Conservation (phyloP, 2,113 vertebrate genomes). For the Physeter macrocephalus region DNA sequence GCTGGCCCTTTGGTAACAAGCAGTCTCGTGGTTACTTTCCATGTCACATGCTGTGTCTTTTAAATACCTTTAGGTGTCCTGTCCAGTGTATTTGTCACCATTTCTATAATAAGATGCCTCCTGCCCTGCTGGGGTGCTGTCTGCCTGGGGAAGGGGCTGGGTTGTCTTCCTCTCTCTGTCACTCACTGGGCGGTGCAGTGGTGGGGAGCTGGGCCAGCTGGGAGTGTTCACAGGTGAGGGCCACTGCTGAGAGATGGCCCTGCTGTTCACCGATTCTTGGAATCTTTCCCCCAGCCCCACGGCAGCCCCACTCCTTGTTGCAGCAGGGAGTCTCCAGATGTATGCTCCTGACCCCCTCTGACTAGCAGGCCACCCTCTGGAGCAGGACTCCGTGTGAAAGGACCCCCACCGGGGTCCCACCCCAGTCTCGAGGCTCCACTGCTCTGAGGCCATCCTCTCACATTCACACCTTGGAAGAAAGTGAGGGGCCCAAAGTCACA, state of each 20-base stretch:
- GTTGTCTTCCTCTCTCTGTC: not conserved
- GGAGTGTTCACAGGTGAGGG: not conserved
- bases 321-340: not conserved
- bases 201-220: not conserved
- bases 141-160: not conserved
- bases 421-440: not conserved
- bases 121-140: not conserved
- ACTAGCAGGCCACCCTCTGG: too few relatives aligned
- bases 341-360: too few relatives aligned
- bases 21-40: not conserved
- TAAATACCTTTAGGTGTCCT: not conserved
- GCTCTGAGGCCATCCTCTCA: not conserved
- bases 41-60: not conserved
- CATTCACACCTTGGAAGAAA: not conserved
- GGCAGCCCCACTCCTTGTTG: accelerated
- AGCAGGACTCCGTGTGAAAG: not conserved
- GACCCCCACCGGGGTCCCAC: too few relatives aligned
- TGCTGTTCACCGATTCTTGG: not conserved
- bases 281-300: not conserved
- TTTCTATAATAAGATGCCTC: not conserved
- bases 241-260: not conserved
- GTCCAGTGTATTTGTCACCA: too few relatives aligned
- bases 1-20: not conserved
- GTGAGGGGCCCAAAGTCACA: too few relatives aligned
- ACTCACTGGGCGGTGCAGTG: not conserved